Percentiles rank a stretch among this genome's conserved stretches.
Conservation (phyloP, 2,797 vertebrate genomes). For the Enteromius radiatus region DNA sequence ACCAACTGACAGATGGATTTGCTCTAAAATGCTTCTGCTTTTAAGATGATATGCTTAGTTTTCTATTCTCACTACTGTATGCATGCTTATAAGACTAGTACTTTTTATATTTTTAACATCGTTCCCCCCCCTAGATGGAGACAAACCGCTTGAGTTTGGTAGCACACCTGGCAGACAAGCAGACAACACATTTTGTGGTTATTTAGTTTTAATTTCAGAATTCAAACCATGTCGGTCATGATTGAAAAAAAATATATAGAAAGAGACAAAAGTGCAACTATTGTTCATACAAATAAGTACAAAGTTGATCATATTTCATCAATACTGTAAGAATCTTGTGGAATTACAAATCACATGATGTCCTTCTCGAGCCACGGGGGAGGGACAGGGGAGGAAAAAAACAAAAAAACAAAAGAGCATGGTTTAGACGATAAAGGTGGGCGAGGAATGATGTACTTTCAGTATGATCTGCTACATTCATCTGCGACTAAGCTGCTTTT, state of each 20-base stretch:
- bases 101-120: conserved; percentile 34
- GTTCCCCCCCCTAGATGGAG: conserved; percentile 64
- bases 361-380: too few species aligned
- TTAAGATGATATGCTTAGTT: not conserved
- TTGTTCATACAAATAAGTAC: conserved; percentile 12
- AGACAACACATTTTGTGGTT: not conserved
- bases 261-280: conserved; percentile 35
- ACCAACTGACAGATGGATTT: not conserved
- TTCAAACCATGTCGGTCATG: conserved; percentile 10
- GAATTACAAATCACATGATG: conserved; percentile 2
- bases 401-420: conserved; percentile 3
- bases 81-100: not conserved
- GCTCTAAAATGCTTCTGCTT: not conserved
- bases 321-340: not conserved
- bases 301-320: not conserved
- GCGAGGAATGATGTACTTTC: not conserved
- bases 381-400: not conserved
- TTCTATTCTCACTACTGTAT: too few species aligned
- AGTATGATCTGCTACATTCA: conserved; percentile 59
- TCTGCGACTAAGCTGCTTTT: conserved; percentile 77
- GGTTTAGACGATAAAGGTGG: not conserved
- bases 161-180: not conserved
- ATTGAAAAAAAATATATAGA: conserved; percentile 6
- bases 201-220: conserved; percentile 39
- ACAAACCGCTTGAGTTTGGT: conserved; percentile 43